A percentile compares a stretch with the other conserved stretches of the same genome.
Evolutionary conservation across 2,888 invertebrate species (phyloP).

Genomic region (Hartigia nigra): DNA sequence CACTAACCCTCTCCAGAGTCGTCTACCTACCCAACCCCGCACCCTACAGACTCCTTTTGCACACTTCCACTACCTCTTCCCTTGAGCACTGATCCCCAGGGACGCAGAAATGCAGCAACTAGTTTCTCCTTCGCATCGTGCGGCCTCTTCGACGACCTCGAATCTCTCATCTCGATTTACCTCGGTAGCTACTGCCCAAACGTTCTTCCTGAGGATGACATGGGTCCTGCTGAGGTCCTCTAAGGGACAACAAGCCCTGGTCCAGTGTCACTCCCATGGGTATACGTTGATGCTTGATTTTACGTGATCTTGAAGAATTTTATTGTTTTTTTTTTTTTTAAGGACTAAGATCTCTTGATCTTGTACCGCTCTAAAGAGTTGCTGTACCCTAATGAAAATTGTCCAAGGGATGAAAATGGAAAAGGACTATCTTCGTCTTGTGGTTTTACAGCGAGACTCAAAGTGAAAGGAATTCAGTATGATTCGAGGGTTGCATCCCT

Average conservation of each 20-base stretch:
- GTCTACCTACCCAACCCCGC: conserved; percentile 19
- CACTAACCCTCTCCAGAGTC: conserved; percentile 12
- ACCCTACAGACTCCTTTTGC: background rate
- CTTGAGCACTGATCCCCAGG: conserved; percentile 29
- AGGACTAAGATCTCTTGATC: background rate
- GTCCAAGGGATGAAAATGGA: background rate
- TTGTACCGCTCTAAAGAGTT: background rate
- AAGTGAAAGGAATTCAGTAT: background rate
- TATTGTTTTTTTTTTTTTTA: background rate
- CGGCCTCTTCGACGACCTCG: conserved; percentile 19
- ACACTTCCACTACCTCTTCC: conserved; percentile 18
- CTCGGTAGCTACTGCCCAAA: background rate
- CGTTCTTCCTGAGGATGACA: background rate
- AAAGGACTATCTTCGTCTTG: background rate
- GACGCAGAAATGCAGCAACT: conserved; percentile 45
- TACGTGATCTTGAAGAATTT: background rate
- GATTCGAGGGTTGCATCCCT: conserved; percentile 10
- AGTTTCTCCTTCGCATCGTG: conserved; percentile 40
- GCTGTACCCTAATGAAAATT: background rate
- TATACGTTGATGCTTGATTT: background rate
- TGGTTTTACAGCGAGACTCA: background rate
- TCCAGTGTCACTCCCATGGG: background rate
- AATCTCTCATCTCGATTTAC: conserved; percentile 28
- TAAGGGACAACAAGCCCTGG: background rate
- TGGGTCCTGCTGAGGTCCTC: background rate